Conservation (phyloP, 2,888 invertebrate genomes). For the Athalia cordata region DNA sequence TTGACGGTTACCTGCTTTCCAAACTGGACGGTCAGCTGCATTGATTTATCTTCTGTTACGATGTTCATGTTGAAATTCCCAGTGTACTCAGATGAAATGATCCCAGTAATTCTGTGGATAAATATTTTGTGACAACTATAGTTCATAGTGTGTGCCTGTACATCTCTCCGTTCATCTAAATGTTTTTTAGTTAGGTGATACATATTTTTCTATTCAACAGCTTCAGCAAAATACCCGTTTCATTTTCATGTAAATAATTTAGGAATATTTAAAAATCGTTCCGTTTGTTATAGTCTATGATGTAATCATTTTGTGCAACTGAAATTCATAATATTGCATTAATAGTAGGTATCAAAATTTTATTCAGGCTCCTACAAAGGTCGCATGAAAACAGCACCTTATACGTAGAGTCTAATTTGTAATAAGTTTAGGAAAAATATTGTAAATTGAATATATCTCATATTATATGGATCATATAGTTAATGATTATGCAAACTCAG, state of each 20-base stretch:
- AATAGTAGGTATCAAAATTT: conserved; percentile 31
- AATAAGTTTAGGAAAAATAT: conserved; percentile 39
- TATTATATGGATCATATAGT: conserved; percentile 36
- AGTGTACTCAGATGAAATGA: conserved; percentile 4
- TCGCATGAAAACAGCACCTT: background rate
- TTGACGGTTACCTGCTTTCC: background rate
- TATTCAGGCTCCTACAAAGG: conserved; percentile 34
- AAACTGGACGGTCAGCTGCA: background rate
- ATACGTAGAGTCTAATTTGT: conserved; percentile 25
- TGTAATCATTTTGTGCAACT: conserved; percentile 24
- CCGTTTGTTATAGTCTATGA: conserved; percentile 27
- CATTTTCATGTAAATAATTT: background rate
- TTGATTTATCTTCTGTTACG: too few species aligned
- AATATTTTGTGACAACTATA: background rate
- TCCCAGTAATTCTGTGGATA: background rate
- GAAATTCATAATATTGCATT: conserved; percentile 22
- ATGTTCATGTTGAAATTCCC: background rate
- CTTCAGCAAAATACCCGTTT: background rate
- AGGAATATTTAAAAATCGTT: background rate
- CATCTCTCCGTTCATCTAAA: background rate
- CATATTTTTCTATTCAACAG: background rate
- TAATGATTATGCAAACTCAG: conserved; percentile 35
- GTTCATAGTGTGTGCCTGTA: background rate
- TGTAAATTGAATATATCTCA: conserved; percentile 40
- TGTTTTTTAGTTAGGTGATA: conserved; percentile 8